Evolutionary conservation across 2,113 vertebrate genomes (phyloP), one percentile per base, ranked within the genome.

Genomic region (Percina caprodes): DNA sequence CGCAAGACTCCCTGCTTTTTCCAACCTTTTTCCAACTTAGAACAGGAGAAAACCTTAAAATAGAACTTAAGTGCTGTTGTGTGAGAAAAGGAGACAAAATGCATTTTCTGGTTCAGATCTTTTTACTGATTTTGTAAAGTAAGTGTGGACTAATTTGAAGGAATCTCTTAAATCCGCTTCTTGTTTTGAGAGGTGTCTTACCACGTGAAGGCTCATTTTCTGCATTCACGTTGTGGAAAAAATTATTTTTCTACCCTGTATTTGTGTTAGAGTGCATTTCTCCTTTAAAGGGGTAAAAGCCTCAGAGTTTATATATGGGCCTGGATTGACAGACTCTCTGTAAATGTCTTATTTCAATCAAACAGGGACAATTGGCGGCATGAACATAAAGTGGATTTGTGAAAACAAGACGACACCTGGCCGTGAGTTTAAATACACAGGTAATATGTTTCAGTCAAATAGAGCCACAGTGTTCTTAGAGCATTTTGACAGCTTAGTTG

Each of bases 11-110:
- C 6, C 65, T 54, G 56, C 78, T 83, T 26, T 59, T 78, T 48
- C 82, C 89, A 72, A 52, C 76, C 73, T 77, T 86, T 83, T 86
- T 81, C 68, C 67, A 60, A 62, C 74, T 59, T 85, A 42, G 26
- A 69, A 69, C 70, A 52, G 45, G 14, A 49, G n/a, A 65, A 30
- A 1, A 14, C 1, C 74, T 52, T 48, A 63, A 87, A 88, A 87
- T 79, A 85, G 71, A 42, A 56, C 24, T 65, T 10, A 14, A 26
- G 46, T 6, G 18, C 30, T 24, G 51, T n/a, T 67, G 54, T 76
- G 59, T 51, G 23, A 30, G 46, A 67, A 33, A 30, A 30, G 8
- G 23, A 30, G 46, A 67, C 30, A 30, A 30, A 18, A 26, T 18
- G 16, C 13, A 11, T 16, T 18, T 42, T 56, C 13, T 18, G 33